Percentiles rank a stretch among this genome's conserved stretches.
phyloP scores from a whole-genome alignment of 1,140 invertebrate genomes.

The Drosophila insularis region DNA sequence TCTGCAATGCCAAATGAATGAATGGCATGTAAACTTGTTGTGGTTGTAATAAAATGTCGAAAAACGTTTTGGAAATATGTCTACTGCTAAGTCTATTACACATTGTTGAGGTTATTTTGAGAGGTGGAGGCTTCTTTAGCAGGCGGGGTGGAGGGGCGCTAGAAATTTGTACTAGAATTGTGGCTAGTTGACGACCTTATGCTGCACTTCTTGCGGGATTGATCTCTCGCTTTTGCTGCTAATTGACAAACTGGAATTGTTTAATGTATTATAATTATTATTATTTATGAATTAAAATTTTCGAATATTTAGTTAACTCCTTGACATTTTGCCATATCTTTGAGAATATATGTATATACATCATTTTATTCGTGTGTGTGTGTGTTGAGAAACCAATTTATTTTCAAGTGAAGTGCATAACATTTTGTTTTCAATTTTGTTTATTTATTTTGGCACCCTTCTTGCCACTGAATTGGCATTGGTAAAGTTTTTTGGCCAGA shows the following conservation, averaged over 20 bases:
- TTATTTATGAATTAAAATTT: constrained; percentile 2
- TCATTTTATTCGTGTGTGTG: too few relatives aligned
- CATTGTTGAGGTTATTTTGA: background rate
- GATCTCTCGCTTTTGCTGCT: background rate
- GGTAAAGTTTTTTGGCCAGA: constrained; percentile 51
- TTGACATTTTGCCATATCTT: background rate
- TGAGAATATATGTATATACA: too few relatives aligned
- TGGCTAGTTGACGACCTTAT: background rate
- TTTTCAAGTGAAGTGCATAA: constrained; percentile 47
- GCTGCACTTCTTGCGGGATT: background rate
- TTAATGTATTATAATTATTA: background rate
- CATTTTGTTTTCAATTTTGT: constrained; percentile 51
- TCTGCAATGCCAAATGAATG: constrained; percentile 30
- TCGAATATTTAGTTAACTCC: background rate
- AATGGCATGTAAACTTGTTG: constrained; percentile 65
- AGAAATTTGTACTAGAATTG: background rate
- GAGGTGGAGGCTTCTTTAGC: constrained; percentile 10
- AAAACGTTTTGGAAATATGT: constrained; percentile 21
- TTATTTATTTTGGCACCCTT: constrained; percentile 53
- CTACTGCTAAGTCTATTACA: constrained; percentile 12
- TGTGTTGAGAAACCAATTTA: constrained; percentile 20
- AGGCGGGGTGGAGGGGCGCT: background rate
- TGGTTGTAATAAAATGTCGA: constrained; percentile 59
- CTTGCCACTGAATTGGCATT: background rate
- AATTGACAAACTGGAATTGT: background rate